A percentile compares a stretch with the other conserved stretches of the same genome.
These are phyloP conservation scores for Andrena cerasifolii DNA, from an alignment of 1,140 invertebrate species.

Conservation along the genomic window DNA sequence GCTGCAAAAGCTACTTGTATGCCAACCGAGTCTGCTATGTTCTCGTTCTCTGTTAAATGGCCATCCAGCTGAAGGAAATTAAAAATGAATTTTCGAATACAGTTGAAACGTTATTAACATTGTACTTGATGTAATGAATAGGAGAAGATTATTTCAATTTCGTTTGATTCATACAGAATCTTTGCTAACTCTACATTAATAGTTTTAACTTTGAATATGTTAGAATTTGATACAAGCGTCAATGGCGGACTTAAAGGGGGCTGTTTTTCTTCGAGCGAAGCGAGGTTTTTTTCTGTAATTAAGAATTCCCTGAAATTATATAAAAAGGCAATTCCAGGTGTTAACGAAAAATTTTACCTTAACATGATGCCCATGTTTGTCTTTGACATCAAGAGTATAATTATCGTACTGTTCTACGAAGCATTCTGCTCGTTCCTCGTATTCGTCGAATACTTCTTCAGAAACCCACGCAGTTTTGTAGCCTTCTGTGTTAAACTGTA, in stretches of 20 bases:
- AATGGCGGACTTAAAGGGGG: no score
- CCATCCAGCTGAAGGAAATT: conserved; percentile 19
- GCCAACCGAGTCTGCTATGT: conserved; percentile 42
- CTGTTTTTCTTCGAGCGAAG: neutral
- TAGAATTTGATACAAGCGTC: no score
- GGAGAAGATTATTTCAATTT: no score
- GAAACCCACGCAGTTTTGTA: conserved; percentile 91
- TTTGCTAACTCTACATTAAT: no score
- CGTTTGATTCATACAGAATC: no score
- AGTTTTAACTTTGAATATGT: no score
- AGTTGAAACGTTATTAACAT: no score
- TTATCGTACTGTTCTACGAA: conserved; percentile 91
- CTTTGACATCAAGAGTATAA: neutral
- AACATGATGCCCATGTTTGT: neutral
- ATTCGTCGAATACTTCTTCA: conserved; percentile 85
- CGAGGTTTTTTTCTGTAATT: neutral
- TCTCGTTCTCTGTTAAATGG: conserved; percentile 7
- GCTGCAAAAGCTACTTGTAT: conserved; percentile 16
- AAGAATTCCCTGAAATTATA: neutral
- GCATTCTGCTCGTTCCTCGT: conserved; percentile 88
- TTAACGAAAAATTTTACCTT: neutral
- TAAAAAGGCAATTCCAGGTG: neutral
- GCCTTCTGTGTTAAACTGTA: conserved; percentile 87
- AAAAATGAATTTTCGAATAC: no score
- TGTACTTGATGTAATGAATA: no score